These are phyloP conservation scores for Madoqua kirkii DNA, from an alignment of 2,113 vertebrate species.

Conservation along the genomic window DNA sequence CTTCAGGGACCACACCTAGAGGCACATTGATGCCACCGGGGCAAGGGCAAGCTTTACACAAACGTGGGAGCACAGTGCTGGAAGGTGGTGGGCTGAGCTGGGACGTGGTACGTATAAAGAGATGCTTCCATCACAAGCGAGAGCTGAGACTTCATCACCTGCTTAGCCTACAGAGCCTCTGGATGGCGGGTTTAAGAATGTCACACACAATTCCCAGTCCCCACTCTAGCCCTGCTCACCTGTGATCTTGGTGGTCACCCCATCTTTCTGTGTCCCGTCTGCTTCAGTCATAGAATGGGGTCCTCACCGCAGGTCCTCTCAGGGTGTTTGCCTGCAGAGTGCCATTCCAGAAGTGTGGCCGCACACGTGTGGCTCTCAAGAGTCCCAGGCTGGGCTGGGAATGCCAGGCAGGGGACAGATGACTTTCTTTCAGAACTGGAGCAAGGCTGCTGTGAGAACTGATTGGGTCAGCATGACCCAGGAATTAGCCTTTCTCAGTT, in stretches of 20 bases:
- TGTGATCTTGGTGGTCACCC: not conserved
- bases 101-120: not conserved
- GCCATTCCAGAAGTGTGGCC: not conserved
- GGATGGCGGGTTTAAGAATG: not conserved
- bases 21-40: not conserved
- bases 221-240: not conserved
- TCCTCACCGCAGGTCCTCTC: not conserved
- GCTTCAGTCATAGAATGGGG: not conserved
- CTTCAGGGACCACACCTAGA: not conserved
- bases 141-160: fast-evolving
- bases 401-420: not conserved
- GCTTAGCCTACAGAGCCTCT: not conserved
- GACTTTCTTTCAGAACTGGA: not conserved
- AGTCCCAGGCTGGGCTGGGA: not conserved
- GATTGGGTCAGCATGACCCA: not conserved
- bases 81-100: not conserved
- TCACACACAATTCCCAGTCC: not conserved
- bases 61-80: not conserved
- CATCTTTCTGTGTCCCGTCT: not conserved
- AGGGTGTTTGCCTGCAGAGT: not conserved
- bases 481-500: not conserved
- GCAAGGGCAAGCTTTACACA: not conserved
- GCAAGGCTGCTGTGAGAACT: not conserved
- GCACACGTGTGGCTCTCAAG: fast-evolving
- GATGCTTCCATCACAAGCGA: not conserved